Evolutionary conservation across 2,888 invertebrate species (phyloP), one percentile per base, ranked within the genome.

Genomic region (Leptinotarsa peninsularis): DNA sequence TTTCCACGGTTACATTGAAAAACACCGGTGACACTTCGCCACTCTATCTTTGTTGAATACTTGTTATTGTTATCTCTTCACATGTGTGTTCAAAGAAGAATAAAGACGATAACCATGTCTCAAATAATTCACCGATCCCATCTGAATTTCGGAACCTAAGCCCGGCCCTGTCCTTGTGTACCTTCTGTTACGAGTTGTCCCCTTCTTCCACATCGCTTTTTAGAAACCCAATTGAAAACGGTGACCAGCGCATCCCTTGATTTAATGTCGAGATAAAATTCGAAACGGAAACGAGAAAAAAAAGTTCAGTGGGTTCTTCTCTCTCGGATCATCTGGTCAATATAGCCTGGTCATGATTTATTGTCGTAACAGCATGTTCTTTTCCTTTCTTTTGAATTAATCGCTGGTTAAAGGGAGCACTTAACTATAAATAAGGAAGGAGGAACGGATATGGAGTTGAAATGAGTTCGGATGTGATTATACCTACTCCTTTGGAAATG

Each of bases 201-300:
- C 67, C 67, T 70, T 72, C 70, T 69, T 72, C 71, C 49, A 71
- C 67, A 67, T 67, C 60, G 67, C 74, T 60, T 71, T 75, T 68
- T 2, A 56, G 23, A 56, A 69, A 69, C 33, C 56, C 69, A 56
- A 69, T 69, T 69, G 69, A 56, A 69, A 69, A 66, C 67, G 73
- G 73, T 76, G 76, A 73, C 73, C 73, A 58, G 52, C 50, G 70
- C 66, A 72, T 76, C 73, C 70, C 67, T 67, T 68, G 75, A 76
- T 76, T 72, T 67, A 49, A 54, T 56, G 52, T 52, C 54, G 43
- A 76, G 72, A 76, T 72, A 76, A 73, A 73, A 76, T 60, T 70
- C 69, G 58, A 72, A 71, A 66, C 66, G 71, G 63, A 75, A 67
- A 67, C 67, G 60, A 71, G 33, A 54, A 69, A 69, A 54, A 33